Base-by-base conservation (phyloP, 2,888 invertebrate genomes). In the Chaetogeoica ovagalla region DNA sequence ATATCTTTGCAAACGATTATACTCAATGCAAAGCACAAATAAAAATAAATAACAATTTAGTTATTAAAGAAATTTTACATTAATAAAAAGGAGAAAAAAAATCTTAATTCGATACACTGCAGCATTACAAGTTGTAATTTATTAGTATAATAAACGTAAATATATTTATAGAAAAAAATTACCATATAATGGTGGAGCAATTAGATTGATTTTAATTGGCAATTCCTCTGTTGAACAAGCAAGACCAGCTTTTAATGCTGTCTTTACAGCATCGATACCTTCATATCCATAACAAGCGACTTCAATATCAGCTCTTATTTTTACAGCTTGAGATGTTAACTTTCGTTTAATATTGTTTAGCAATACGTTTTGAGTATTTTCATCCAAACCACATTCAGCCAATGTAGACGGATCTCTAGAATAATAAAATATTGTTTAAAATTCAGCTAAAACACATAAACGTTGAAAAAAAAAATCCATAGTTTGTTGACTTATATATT, bases 181-280 rank as follows among this genome's bases (percentile, higher is more conserved):
- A 92, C 92, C 92, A 88, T 97, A 99, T 84, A 97, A 89, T 76
- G 99, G 99, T 55, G 99, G 98, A 8, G 99, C 99, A 86, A 99
- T 99, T 83, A 99, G 89, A 88, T 99, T 98, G 84, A 99, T 99
- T 90, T 97, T 97, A 84, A 99, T 96, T 0, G 98, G 97, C 88
- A 98, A 90, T 84, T 96, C 96, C 84, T 93, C 93, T 0, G 96
- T 96, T 6, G 98, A 97, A 75, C 96, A 89, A 62, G 93, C 91
- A 59, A 99, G 90, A 1, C 99, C 99, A 83, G 94, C 90, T 86
- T 91, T 93, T 62, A 99, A 88, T 0, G 99, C 96, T 65, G 93
- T 89, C 86, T 99, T 97, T 0, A 99, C 98, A 6, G 99, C 99
- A 88, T 99, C 98, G 83, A 99, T 98, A 48, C 99, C 99, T 86